Evolutionary conservation across 2,113 vertebrate genomes (phyloP), one percentile per base, ranked within the genome.

Genomic region (Cyphomyrus plagiostoma): DNA sequence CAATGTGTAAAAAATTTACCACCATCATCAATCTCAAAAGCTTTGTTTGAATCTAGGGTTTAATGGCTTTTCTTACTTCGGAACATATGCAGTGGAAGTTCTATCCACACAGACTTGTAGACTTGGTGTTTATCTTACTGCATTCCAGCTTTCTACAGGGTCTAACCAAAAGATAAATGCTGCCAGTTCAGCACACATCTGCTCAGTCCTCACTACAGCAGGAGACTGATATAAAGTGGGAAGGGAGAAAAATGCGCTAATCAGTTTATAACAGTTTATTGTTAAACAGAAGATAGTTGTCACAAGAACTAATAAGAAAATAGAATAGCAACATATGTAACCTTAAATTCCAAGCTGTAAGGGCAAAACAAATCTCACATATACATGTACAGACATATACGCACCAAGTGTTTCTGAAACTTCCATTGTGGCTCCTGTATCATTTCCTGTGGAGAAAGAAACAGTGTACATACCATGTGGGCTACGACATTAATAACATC

Each of bases 391-490:
- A 49, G 1, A 84, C 3, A 83, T 13, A n/a, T 86, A 89, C 95
- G 77, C 98, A 99, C 98, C 97, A 95, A 96, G 95, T 93, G 97
- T 95, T 92, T 98, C 98, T 91, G 98, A 96, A 94, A 98, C 96
- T 93, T 99, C 98, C 98, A 99, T 99, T 93, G 95, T 96, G 94
- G 97, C 95, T 91, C 95, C 96, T 92, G 96, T 95, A 93, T 97
- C 97, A 92, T 96, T 93, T 94, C 96, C 98, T 99, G 91, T 3
- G 23, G 58, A 52, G 90, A 90, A 92, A 90, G 90, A 94, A 83
- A 92, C 82, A 89, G 85, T 39, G 15, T 35, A 91, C 17, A 30
- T 46, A 35, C 62, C 49, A 82, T 46, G 8, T 3, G 46, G 30
- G 4, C 49, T 39, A 86, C n/a, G 4, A 53, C 26, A 56, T 52